Evolutionary conservation across 2,888 invertebrate genomes (phyloP), one percentile per base, ranked within the genome.

Genomic region (Drosophila maculinotata): DNA sequence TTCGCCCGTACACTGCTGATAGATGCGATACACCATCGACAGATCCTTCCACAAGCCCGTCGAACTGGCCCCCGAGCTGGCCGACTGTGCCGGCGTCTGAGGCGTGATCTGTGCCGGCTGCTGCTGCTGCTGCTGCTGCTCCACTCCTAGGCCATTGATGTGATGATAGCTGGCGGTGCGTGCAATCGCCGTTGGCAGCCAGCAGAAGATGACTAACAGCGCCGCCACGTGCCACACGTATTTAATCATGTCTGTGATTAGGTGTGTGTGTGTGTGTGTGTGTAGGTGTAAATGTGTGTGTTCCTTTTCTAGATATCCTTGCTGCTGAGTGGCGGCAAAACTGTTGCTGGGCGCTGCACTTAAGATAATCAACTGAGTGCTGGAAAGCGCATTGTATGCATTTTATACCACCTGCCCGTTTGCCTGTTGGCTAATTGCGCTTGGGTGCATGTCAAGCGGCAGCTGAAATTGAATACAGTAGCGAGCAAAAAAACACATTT

Each of bases 1-100:
- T 66, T 93, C 92, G 51, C 94, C 93, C 63, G 95, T 93, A 92
- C 97, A 97, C 84, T 96, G 96, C 90, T 95, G 95, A 92, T 96
- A 97, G 70, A 96, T 94, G 89, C 95, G 95, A 87, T 95, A 96
- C 72, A 95, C 94, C 84, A 94, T 93, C 79, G 94, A 94, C 5
- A 96, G 91, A 82, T 96, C 96, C 70, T 88, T 90, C 90, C 90
- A 91, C 56, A 89, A 76, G 28, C 81, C 59, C 2, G 92, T 31
- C 3, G 69, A 20, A 6, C 65, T 48, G 60, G 68, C 31, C 7
- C 25, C 33, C 4, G 57, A 59, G 47, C 25, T 62, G 30, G 41
- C 28, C 62, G 17, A 26, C 15, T 73, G 57, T 10, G 28, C 15
- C 0, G 48, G 9, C 2, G 41, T 15, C 23, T 35, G 47, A 14